Evolutionary conservation across 1,140 invertebrate genomes (phyloP), one percentile per base, ranked within the genome.

Genomic region (Magallana angulata): DNA sequence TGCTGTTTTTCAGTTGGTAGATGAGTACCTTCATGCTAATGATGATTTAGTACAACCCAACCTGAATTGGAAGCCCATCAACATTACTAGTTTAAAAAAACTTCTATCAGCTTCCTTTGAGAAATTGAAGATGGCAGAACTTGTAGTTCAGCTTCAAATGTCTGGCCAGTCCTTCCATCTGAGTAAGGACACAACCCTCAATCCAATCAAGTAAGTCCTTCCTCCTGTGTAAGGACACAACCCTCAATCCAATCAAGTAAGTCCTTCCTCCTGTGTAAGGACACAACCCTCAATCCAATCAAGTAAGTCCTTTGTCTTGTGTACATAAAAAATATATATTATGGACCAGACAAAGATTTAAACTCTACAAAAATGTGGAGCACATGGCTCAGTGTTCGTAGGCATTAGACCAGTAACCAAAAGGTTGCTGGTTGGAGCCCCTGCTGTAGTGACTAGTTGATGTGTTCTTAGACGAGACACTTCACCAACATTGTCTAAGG

Each of bases 11-110:
- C 36, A 76, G 68, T 12, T 76, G 68, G 68, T 76, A 9, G 12
- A 76, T 36, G 68, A 76, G 24, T 76, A 11, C 24, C 68, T 76
- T 36, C 68, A 76, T 76, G 24, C 68, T 30, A 76, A 30, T 76
- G 68, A 76, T 30, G 14, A 11, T 76, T 24, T 76, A 3, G 12
- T 5, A 11, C 6, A 36, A 11, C 24, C 24, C 12, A 76, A 24
- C 68, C 36, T 76, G 8, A 30, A 76, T 9, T 30, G 24, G 18
- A 76, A 36, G 14, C 18, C 7, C 18, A 76, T 76, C 12, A 9
- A 76, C 36, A 76, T 76, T 12, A 76, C 24, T 11, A 76, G 14
- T 14, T 76, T 76, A 36, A 76, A 76, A 76, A 30, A 11, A 36
- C 68, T 30, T 11, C 9, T 76, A 30, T 18, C 7, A 48, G 2